A percentile compares a stretch with the other conserved stretches of the same genome.
These are phyloP conservation scores for Drymonia ruficornis DNA, from an alignment of 2,888 invertebrate genomes.

Conservation along the genomic window DNA sequence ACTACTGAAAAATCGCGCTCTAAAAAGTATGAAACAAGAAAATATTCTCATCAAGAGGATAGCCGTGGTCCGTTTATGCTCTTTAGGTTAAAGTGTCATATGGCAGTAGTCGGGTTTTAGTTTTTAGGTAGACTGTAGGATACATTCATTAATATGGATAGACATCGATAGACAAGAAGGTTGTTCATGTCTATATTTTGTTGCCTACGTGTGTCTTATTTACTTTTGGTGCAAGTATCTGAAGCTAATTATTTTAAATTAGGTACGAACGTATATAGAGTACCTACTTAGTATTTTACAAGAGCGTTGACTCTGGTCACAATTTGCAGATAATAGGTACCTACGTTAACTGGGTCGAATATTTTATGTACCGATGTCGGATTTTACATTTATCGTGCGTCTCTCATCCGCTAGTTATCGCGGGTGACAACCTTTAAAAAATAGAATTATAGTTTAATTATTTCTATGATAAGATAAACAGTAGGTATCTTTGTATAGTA, in stretches of 20 bases:
- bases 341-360: slow-evolving; percentile 32
- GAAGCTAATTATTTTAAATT: no score
- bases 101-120: no score
- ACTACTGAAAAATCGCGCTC: no score
- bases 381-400: slow-evolving; percentile 41
- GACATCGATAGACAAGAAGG: no score
- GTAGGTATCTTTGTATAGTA: slow-evolving; percentile 11
- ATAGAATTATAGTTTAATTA: slow-evolving; percentile 66
- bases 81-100: no score
- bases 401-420: slow-evolving; percentile 60
- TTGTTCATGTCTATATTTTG: no score
- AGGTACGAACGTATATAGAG: not conserved
- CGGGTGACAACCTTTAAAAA: slow-evolving; percentile 68
- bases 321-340: not conserved
- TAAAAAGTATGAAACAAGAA: no score
- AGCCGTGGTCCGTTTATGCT: no score
- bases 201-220: not conserved
- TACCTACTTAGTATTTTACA: not conserved
- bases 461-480: slow-evolving; percentile 53
- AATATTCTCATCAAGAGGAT: no score
- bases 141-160: no score
- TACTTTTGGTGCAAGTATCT: not conserved
- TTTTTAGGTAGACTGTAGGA: no score
- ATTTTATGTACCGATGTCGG: slow-evolving; percentile 32
- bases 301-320: not conserved